These are phyloP conservation scores for Steatornis caripensis DNA, from an alignment of 2,113 vertebrate genomes.

Conservation along the genomic window DNA sequence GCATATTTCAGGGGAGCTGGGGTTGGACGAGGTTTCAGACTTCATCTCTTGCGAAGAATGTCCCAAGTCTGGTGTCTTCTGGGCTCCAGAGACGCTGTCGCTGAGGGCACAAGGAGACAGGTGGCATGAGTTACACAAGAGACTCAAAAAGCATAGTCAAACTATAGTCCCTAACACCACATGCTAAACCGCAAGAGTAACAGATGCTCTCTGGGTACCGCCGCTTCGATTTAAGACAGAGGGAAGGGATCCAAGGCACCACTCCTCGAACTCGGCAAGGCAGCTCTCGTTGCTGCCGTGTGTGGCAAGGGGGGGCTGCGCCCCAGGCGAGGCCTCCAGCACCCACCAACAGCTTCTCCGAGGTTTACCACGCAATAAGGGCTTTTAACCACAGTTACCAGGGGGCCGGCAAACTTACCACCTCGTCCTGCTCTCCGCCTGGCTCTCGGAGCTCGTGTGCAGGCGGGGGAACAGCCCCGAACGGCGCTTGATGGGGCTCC, in stretches of 20 bases:
- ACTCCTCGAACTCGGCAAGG: accelerated
- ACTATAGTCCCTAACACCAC: not conserved
- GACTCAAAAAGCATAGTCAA: not conserved
- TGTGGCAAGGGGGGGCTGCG: not conserved
- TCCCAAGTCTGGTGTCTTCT: constrained; percentile 82
- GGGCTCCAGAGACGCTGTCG: constrained; percentile 80
- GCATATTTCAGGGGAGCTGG: constrained; percentile 93
- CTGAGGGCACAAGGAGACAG: constrained; percentile 31
- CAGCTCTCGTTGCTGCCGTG: not conserved
- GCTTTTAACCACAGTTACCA: not conserved
- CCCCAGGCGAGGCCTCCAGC: not conserved
- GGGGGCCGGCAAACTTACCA: constrained; percentile 68
- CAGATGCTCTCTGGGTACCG: not conserved
- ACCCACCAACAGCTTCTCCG: not conserved
- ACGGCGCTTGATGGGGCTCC: constrained; percentile 91
- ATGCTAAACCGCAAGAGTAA: not conserved
- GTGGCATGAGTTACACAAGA: accelerated
- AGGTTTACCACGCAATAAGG: accelerated
- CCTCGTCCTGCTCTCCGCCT: constrained; percentile 77
- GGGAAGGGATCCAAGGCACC: not conserved
- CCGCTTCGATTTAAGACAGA: not conserved
- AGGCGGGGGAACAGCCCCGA: constrained; percentile 91
- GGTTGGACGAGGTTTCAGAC: constrained; percentile 88
- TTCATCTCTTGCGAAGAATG: constrained; percentile 85
- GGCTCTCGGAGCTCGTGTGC: constrained; percentile 86